Conservation (phyloP, 2,888 invertebrate species). For the Nasonia oneida region DNA sequence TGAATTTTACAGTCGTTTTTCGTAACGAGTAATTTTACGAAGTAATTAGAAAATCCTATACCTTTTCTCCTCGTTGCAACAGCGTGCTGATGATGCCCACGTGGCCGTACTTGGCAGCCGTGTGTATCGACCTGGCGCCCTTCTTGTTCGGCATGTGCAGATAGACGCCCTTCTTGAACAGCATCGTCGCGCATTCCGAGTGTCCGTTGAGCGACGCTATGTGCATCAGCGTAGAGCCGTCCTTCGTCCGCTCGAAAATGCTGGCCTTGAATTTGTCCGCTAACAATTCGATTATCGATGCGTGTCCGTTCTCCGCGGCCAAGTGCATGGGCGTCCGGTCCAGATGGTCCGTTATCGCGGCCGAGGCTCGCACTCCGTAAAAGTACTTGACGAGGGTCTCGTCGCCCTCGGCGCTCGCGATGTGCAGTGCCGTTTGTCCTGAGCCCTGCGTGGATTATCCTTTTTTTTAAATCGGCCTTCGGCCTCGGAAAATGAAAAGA, state of each 20-base stretch:
- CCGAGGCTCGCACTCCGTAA: conserved; percentile 96
- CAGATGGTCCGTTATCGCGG: conserved; percentile 96
- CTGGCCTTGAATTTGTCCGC: conserved; percentile 99
- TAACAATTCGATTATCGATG: conserved; percentile 95
- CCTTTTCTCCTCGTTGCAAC: conserved; percentile 97
- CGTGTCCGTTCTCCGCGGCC: conserved; percentile 98
- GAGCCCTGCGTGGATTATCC: conserved; percentile 81
- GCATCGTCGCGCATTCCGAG: conserved; percentile 98
- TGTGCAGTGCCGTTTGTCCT: conserved; percentile 96
- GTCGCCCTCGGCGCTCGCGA: conserved; percentile 97
- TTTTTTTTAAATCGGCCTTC: no score
- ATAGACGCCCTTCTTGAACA: conserved; percentile 99
- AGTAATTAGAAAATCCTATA: conserved; percentile 74
- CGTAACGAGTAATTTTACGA: no score
- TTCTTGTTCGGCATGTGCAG: conserved; percentile 99
- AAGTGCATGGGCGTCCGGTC: conserved; percentile 98
- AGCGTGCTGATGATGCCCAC: conserved; percentile 98
- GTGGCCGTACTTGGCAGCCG: conserved; percentile 97
- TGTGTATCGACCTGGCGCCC: conserved; percentile 98
- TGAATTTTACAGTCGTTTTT: no score
- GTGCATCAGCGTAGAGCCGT: conserved; percentile 99
- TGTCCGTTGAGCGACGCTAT: conserved; percentile 98
- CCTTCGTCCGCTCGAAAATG: conserved; percentile 97
- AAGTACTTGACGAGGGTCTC: conserved; percentile 97
- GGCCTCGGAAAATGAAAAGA: no score